Evolutionary conservation across 2,113 vertebrate species (phyloP).

Genomic region (Crotalus helleri): DNA sequence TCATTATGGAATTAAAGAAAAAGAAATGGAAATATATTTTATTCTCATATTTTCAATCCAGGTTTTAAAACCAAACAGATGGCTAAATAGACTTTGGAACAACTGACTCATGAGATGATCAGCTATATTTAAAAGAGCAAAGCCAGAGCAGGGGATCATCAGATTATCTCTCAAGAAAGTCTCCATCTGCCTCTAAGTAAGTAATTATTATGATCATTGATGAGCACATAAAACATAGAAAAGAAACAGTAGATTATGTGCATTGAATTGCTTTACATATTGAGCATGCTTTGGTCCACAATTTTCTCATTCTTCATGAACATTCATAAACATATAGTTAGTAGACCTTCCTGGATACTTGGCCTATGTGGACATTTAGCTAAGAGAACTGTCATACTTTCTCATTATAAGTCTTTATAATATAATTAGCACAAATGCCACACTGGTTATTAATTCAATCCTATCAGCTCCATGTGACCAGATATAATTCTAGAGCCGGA

Average conservation of each 20-base stretch:
- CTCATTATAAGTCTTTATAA: background rate
- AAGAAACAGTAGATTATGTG: background rate
- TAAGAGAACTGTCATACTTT: background rate
- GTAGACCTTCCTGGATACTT: background rate
- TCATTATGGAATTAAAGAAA: background rate
- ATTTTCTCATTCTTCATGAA: background rate
- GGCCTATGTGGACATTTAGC: background rate
- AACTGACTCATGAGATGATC: slow-evolving; percentile 61
- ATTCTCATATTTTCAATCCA: slow-evolving; percentile 54
- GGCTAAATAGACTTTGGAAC: slow-evolving; percentile 48
- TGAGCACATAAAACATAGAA: background rate
- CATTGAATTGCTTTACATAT: background rate
- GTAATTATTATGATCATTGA: background rate
- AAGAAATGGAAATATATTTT: slow-evolving; percentile 38
- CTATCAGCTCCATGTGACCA: background rate
- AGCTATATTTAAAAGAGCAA: slow-evolving; percentile 64
- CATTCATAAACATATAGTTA: background rate
- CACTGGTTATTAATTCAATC: background rate
- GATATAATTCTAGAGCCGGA: background rate
- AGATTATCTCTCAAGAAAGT: slow-evolving; percentile 63
- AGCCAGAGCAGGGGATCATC: slow-evolving; percentile 59
- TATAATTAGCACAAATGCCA: background rate
- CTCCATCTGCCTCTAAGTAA: slow-evolving; percentile 47
- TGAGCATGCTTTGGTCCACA: background rate
- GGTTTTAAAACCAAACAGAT: slow-evolving; percentile 63